Percentiles rank a stretch among this genome's conserved stretches.
phyloP scores from a whole-genome alignment of 2,888 invertebrate species.

The Erebia palarica region DNA sequence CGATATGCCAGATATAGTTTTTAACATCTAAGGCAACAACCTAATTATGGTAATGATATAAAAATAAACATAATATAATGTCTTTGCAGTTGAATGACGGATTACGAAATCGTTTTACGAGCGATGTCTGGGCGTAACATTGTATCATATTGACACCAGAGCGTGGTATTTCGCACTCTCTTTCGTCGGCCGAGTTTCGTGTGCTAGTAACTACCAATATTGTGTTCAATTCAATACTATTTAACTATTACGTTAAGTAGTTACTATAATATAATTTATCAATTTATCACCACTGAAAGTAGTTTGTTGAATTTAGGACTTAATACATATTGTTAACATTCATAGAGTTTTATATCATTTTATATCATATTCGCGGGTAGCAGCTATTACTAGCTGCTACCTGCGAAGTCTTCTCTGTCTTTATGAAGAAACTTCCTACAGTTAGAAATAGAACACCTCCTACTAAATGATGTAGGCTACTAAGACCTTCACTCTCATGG shows the following conservation, averaged over 20 bases:
- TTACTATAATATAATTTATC: not conserved
- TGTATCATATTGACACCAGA: slow-evolving; percentile 52
- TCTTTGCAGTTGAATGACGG: not conserved
- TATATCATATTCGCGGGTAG: no score
- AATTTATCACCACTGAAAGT: not conserved
- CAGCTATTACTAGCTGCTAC: no score
- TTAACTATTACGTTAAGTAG: not conserved
- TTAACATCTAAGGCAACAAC: no score
- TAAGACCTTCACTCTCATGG: no score
- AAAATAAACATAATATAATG: not conserved
- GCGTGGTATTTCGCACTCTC: slow-evolving; percentile 76
- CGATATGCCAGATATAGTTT: no score
- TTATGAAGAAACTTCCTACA: not conserved
- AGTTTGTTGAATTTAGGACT: no score
- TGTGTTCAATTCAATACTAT: not conserved
- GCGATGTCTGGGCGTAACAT: not conserved
- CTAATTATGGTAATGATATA: no score
- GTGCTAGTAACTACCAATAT: not conserved
- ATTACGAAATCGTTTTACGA: slow-evolving; percentile 10
- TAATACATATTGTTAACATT: no score
- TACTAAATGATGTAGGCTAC: not conserved
- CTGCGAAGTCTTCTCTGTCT: no score
- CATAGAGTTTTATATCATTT: no score
- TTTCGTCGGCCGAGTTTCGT: slow-evolving; percentile 32
- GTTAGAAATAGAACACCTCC: not conserved